These are phyloP conservation scores for Choreutis nemorana DNA, from an alignment of 2,888 invertebrate genomes.

Conservation along the genomic window DNA sequence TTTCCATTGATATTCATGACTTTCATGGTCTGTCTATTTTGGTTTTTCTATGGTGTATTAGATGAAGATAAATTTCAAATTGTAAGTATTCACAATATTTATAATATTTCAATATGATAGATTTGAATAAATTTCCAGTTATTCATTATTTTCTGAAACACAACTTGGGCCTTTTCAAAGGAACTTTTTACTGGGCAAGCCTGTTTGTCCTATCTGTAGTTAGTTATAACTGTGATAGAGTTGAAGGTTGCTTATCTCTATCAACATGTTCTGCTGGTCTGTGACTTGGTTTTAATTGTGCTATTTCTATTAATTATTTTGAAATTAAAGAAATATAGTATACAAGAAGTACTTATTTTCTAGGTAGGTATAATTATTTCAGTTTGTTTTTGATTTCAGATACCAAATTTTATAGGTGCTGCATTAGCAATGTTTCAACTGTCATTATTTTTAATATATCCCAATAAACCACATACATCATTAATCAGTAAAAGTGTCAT, in stretches of 20 bases:
- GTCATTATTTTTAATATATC: constrained; percentile 79
- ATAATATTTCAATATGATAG: neutral
- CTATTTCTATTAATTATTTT: no score
- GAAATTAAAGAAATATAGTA: no score
- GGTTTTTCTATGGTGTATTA: constrained; percentile 85
- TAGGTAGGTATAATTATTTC: neutral
- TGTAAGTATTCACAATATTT: constrained; percentile 60
- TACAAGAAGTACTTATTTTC: no score
- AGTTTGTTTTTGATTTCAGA: constrained; percentile 51
- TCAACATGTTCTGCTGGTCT: no score
- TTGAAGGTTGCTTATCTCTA: no score
- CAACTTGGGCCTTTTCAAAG: no score
- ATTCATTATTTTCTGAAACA: neutral
- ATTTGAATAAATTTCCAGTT: neutral
- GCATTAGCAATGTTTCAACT: constrained; percentile 78
- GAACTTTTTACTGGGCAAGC: no score
- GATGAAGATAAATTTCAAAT: constrained; percentile 81
- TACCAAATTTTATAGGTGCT: constrained; percentile 82
- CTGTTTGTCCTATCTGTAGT: no score
- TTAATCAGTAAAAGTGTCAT: constrained; percentile 20
- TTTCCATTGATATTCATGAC: constrained; percentile 86
- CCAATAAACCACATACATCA: constrained; percentile 35
- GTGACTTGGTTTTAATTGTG: no score
- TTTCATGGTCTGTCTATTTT: constrained; percentile 81
- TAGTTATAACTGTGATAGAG: no score